Conservation (phyloP, 2,797 vertebrate species). For the Morus bassanus region DNA sequence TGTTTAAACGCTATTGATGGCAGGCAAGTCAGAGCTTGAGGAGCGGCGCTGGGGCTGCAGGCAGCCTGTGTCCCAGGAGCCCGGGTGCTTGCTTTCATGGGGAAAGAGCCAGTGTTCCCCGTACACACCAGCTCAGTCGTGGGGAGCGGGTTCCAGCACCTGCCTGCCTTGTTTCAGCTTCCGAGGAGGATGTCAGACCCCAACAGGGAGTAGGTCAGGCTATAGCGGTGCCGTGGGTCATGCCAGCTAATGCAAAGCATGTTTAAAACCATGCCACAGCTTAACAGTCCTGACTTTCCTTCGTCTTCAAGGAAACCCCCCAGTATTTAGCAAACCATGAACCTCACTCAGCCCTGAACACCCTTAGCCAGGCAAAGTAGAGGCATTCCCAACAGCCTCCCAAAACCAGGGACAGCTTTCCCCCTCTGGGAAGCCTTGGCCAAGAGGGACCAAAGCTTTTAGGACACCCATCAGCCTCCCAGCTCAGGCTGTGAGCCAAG, state of each 20-base stretch:
- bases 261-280: neutral
- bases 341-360: neutral
- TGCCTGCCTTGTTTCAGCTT: rapidly evolving
- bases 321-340: rapidly evolving
- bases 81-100: rapidly evolving
- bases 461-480: neutral
- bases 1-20: conserved; percentile 10
- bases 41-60: neutral
- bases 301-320: neutral
- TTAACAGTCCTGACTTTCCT: neutral
- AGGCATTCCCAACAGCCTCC: rapidly evolving
- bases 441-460: neutral
- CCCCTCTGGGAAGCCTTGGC: neutral
- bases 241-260: neutral
- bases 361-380: rapidly evolving
- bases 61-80: neutral
- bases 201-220: rapidly evolving
- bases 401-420: neutral
- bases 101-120: rapidly evolving
- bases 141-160: neutral
- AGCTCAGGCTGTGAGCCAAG: rapidly evolving
- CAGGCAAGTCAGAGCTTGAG: conserved; percentile 34
- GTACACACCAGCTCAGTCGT: rapidly evolving
- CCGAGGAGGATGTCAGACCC: neutral
- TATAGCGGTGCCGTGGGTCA: rapidly evolving